These are phyloP conservation scores for Chondrilla cf. caribensis DNA, from an alignment of 37 sponge, comb jelly and placozoan species.

Conservation along the genomic window DNA sequence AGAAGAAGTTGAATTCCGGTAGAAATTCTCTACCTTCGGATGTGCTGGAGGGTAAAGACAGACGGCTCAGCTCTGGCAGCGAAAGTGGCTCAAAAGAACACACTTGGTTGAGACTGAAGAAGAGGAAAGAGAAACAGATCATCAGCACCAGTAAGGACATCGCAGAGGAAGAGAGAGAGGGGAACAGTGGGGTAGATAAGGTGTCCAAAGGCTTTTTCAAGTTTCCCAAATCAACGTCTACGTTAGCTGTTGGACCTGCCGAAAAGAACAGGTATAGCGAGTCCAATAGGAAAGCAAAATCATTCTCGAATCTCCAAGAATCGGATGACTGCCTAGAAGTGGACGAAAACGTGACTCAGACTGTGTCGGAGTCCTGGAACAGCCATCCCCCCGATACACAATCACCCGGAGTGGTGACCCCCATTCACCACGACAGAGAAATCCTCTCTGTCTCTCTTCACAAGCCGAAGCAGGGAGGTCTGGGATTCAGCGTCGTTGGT, in stretches of 20 bases:
- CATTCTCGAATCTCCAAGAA: constrained; percentile 31
- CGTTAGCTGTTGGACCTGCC: neutral
- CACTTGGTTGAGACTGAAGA: constrained; percentile 15
- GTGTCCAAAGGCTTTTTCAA: too few relatives aligned
- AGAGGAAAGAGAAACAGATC: constrained; percentile 1
- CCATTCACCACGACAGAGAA: neutral
- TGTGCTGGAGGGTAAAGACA: neutral
- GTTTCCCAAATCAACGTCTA: neutral
- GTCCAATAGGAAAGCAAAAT: constrained; percentile 1
- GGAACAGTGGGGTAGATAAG: too few relatives aligned
- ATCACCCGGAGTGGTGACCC: neutral
- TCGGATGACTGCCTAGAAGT: neutral
- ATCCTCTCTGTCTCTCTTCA: neutral
- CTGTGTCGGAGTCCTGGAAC: constrained; percentile 35
- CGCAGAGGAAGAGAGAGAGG: neutral
- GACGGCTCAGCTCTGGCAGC: neutral
- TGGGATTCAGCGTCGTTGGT: constrained; percentile 73
- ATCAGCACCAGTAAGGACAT: neutral
- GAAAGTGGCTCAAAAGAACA: constrained; percentile 3
- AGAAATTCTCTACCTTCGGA: neutral
- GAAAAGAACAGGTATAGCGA: neutral
- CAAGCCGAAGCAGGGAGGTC: constrained; percentile 32
- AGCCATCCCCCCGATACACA: constrained; percentile 11
- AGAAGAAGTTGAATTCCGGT: neutral
- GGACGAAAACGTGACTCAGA: neutral